Conservation (phyloP, 1,140 invertebrate genomes). For the Aphelenchoides fujianensis region DNA sequence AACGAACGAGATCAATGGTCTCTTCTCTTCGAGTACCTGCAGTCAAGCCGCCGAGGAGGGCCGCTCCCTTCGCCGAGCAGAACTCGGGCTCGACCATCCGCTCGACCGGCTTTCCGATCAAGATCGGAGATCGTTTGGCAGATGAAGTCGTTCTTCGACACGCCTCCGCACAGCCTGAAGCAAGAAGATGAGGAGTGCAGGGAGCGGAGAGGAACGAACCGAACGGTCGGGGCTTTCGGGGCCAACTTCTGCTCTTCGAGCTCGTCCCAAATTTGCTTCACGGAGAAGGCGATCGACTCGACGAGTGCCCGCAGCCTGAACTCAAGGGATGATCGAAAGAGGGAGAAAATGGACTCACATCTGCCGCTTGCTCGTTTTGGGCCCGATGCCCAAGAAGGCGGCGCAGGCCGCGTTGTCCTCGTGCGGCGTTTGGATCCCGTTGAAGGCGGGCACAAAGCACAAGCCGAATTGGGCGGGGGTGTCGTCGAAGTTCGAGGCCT, state of each 20-base stretch:
- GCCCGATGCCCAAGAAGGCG: conserved; percentile 76
- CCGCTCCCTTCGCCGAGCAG: conserved; percentile 51
- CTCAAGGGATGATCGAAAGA: not conserved
- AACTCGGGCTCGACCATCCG: conserved; percentile 65
- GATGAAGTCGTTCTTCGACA: conserved; percentile 83
- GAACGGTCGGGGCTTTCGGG: conserved; percentile 19
- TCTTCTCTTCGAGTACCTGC: conserved; percentile 28
- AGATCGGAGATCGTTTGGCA: conserved; percentile 79
- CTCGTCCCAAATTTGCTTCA: conserved; percentile 74
- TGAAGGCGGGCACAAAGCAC: conserved; percentile 86
- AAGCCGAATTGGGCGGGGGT: conserved; percentile 76
- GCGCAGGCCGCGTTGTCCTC: conserved; percentile 76
- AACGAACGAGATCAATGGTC: not conserved
- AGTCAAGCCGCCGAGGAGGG: conserved; percentile 54
- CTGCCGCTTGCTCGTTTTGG: conserved; percentile 75
- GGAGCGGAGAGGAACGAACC: conserved; percentile 17
- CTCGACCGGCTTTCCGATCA: conserved; percentile 74
- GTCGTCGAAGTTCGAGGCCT: conserved; percentile 68
- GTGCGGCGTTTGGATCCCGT: conserved; percentile 81
- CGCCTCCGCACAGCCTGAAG: conserved; percentile 83
- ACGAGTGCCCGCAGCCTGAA: conserved; percentile 72
- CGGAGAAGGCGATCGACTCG: conserved; percentile 80
- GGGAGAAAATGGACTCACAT: conserved; percentile 64
- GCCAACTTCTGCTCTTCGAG: conserved; percentile 67
- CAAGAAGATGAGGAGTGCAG: conserved; percentile 24